Base-by-base conservation (phyloP, 2,888 invertebrate species). In the Boloria euphrosyne region DNA sequence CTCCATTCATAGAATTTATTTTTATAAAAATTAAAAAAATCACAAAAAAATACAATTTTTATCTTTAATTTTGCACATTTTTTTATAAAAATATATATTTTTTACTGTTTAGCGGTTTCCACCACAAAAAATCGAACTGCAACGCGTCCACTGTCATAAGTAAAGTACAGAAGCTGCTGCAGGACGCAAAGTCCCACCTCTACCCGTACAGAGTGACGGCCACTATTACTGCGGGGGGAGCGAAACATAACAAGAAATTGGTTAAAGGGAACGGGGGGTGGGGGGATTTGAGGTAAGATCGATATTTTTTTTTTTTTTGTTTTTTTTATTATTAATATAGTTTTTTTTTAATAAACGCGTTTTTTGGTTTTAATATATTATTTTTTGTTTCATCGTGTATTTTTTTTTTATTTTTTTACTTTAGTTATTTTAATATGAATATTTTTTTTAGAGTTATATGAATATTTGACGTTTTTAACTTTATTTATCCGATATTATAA, bases 211-310 rank as follows among this genome's bases (percentile, higher is more conserved):
- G 95, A 65, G 90, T 97, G 62, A 94, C 94, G 13, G 93, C 95
- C 7, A 93, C 95, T 0, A 95, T 96, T 74, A 96, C 95, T 74
- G 94, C 95, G 0, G 96, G 97, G 74, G 93, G 97, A 7, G 94
- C 96, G 4, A 98, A 97, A 83, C 97, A 97, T 31, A 99, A 99
- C 84, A 91, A 91, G 74, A 96, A 96, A 77, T 87, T 97, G 4
- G 93, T 95, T 10, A 97, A 97, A 83, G 97, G 97, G 0, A 99
- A 99, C 81, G 99, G 99, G 0, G 99, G 99, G 0, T 99, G 99
- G 99, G 98, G 98, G 7, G 99, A 99, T 81, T 82, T 93, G 13
- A 86, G 93, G 92, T 92, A 52, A 76, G 78, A 17, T 13, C 64
- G 52, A 1, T 27, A n/a, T n/a, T 17, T 6, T 1, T 13, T 16